Evolutionary conservation across 2,888 invertebrate species (phyloP).

Genomic region (Eretmocerus hayati): DNA sequence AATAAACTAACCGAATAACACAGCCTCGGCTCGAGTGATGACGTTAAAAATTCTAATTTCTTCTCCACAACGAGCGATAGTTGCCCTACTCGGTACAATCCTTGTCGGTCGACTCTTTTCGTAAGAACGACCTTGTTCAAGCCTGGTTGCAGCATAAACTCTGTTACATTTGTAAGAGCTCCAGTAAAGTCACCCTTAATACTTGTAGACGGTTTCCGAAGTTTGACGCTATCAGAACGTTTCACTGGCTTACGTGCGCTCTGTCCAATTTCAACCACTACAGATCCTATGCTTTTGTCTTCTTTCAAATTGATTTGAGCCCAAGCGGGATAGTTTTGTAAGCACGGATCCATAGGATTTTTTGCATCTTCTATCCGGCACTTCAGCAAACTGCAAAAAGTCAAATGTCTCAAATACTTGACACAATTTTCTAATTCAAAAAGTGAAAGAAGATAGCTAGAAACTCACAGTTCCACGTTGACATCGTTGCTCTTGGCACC

Average conservation of each 20-base stretch:
- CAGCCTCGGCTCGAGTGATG: conserved; percentile 52
- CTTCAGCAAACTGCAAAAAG: conserved; percentile 48
- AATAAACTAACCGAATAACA: conserved; percentile 43
- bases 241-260: conserved; percentile 59
- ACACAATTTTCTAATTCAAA: not conserved
- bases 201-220: conserved; percentile 61
- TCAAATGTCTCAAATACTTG: not conserved
- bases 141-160: conserved; percentile 58
- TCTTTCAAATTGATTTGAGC: conserved; percentile 73
- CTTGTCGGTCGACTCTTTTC: conserved; percentile 58
- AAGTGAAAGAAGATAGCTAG: conserved; percentile 11
- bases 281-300: conserved; percentile 70
- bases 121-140: conserved; percentile 57
- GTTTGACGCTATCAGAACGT: conserved; percentile 66
- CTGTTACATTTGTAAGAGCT: conserved; percentile 51
- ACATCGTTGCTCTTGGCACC: conserved; percentile 49
- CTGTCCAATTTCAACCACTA: conserved; percentile 62
- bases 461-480: conserved; percentile 41
- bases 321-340: conserved; percentile 59
- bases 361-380: conserved; percentile 43
- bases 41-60: conserved; percentile 67
- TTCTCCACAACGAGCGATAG: conserved; percentile 58
- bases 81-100: conserved; percentile 66
- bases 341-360: conserved; percentile 55
- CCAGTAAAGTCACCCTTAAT: conserved; percentile 60